A percentile compares a stretch with the other conserved stretches of the same genome.
Conservation (phyloP, 2,797 vertebrate genomes). For the Botia kubotai region DNA sequence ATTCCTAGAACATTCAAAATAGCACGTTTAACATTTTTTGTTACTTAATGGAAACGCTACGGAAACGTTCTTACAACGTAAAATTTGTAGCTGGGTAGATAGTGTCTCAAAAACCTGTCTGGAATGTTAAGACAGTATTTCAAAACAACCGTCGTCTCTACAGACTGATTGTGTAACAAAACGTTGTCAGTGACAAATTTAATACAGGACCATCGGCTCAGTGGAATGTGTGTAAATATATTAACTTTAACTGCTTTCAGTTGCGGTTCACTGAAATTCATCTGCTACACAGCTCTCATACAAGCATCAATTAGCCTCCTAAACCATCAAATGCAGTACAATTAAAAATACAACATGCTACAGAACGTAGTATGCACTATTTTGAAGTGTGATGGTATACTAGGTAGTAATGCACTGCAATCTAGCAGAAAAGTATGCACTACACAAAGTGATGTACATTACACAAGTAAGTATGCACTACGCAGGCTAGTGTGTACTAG, state of each 20-base stretch:
- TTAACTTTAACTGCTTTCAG: neutral
- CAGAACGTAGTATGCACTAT: neutral
- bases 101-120: neutral
- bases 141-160: neutral
- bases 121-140: neutral
- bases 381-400: neutral
- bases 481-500: neutral
- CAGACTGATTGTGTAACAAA: conserved; percentile 10
- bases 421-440: neutral
- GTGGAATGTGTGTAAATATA: conserved; percentile 37
- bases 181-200: conserved; percentile 24
- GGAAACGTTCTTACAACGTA: no score
- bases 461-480: neutral
- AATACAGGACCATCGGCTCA: conserved; percentile 7
- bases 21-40: no score
- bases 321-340: neutral
- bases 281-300: neutral
- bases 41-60: no score
- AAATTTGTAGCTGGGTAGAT: no score
- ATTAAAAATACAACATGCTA: no score
- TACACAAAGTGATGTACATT: neutral
- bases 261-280: neutral
- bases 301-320: neutral
- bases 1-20: no score
- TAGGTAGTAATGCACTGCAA: no score